Conservation (phyloP, 2,113 vertebrate genomes). For the Craseonycteris thonglongyai region DNA sequence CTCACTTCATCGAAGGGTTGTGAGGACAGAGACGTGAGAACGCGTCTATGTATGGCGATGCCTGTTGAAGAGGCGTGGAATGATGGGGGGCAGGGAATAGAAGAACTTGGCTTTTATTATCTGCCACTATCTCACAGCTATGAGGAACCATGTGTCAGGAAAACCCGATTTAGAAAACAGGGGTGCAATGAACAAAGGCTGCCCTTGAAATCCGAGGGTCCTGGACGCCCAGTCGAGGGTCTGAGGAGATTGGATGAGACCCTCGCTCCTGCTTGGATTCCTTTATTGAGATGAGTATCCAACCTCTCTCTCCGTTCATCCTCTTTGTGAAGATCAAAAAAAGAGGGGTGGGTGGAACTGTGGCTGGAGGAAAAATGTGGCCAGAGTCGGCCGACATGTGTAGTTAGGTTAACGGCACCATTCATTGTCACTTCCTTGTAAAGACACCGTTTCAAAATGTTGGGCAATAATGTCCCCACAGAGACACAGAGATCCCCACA, state of each 20-base stretch:
- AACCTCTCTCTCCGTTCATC: slow-evolving; percentile 22
- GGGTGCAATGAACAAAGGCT: neutral
- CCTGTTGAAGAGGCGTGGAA: neutral
- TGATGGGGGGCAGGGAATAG: neutral
- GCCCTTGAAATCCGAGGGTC: neutral
- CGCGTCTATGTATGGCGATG: neutral
- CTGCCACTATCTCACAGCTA: neutral
- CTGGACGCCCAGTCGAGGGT: neutral
- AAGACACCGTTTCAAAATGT: neutral
- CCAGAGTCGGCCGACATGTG: neutral
- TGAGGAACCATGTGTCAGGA: neutral
- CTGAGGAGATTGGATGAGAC: slow-evolving; percentile 18
- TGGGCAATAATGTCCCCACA: neutral
- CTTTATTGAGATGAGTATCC: slow-evolving; percentile 1
- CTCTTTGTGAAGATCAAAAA: neutral
- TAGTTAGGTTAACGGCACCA: neutral
- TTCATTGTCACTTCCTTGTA: neutral
- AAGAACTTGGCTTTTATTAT: neutral
- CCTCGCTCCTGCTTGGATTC: neutral
- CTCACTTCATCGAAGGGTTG: neutral
- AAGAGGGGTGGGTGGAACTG: neutral
- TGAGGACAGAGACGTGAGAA: neutral
- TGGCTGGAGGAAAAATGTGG: neutral
- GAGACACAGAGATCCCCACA: neutral
- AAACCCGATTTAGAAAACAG: neutral